Conservation (phyloP, 2,113 vertebrate genomes). For the Hymenochirus boettgeri region DNA sequence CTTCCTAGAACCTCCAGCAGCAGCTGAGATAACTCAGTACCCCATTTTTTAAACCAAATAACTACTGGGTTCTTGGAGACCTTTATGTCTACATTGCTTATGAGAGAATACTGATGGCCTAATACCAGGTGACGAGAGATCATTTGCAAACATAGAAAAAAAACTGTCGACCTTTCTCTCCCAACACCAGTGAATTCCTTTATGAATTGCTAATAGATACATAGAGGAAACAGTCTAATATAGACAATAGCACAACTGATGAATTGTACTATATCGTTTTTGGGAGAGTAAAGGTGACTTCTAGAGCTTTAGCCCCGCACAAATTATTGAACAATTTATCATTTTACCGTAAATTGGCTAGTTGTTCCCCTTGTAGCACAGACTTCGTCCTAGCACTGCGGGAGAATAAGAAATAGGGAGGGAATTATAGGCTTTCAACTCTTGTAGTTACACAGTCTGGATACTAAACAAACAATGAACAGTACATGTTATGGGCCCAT, state of each 20-base stretch:
- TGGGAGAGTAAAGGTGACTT: conserved; percentile 5
- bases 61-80: not conserved
- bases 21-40: conserved; percentile 1
- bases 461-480: too few species aligned
- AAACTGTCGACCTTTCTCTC: not conserved
- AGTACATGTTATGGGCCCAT: too few species aligned
- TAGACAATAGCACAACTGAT: conserved; percentile 21
- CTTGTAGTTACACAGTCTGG: too few species aligned
- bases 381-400: not conserved
- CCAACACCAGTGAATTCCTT: not conserved
- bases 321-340: conserved; percentile 37
- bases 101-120: not conserved
- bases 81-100: not conserved
- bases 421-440: too few species aligned
- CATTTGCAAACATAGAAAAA: not conserved
- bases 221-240: conserved; percentile 1
- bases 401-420: too few species aligned
- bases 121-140: not conserved
- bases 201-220: conserved; percentile 31
- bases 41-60: not conserved
- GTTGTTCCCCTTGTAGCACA: not conserved
- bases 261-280: conserved; percentile 30
- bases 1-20: not conserved
- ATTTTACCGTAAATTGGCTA: conserved; percentile 18
- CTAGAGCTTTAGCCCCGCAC: conserved; percentile 5